A percentile compares a stretch with the other conserved stretches of the same genome.
Conservation (phyloP, 2,113 vertebrate genomes). For the Peromyscus maniculatus region DNA sequence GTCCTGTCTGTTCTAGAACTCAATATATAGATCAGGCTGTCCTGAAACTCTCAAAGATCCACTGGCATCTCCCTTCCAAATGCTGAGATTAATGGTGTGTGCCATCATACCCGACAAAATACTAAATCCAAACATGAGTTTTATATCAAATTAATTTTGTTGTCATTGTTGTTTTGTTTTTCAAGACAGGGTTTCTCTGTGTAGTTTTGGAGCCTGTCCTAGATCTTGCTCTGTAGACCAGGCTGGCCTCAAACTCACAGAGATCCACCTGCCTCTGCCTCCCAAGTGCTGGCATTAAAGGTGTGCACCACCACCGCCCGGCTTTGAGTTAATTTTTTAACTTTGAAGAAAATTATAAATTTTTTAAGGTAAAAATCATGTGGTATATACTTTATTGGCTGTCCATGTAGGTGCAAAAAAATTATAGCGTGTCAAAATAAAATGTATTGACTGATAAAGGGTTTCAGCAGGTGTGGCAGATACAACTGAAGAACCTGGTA, state of each 20-base stretch:
- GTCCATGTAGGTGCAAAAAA: neutral
- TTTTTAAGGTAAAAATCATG: neutral
- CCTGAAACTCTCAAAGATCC: neutral
- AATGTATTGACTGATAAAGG: slow-evolving; percentile 30
- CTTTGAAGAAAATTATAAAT: slow-evolving; percentile 47
- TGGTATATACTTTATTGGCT: neutral
- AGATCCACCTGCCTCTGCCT: neutral
- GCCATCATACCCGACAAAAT: neutral
- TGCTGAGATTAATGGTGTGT: neutral
- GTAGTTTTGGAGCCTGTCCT: neutral
- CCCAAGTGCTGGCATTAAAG: neutral
- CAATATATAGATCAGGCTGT: neutral
- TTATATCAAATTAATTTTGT: neutral
- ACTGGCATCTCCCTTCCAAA: neutral
- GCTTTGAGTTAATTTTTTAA: neutral
- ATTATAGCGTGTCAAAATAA: slow-evolving; percentile 46
- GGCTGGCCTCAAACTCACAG: neutral
- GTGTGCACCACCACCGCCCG: neutral
- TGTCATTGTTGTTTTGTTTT: neutral
- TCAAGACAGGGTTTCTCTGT: neutral
- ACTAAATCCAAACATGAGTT: too few species aligned
- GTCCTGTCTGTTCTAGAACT: neutral
- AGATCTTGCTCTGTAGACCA: neutral
- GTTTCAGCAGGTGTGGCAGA: neutral
- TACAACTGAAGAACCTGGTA: slow-evolving; percentile 27